Evolutionary conservation across 1,140 invertebrate species (phyloP).

Genomic region (Drosophila elegans): DNA sequence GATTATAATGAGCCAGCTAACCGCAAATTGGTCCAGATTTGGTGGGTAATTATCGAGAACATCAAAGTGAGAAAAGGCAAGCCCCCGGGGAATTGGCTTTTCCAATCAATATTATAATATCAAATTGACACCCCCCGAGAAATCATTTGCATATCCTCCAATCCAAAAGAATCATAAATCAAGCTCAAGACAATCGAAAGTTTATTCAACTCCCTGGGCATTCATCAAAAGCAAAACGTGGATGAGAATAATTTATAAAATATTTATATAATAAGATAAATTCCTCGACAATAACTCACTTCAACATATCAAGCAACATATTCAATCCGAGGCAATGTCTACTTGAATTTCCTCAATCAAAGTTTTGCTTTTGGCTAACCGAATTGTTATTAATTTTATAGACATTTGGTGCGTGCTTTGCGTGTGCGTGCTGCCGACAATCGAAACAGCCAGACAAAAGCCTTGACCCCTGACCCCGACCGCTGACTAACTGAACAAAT

Average conservation of each 20-base stretch:
- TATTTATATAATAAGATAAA: conserved; percentile 26
- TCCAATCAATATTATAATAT: conserved; percentile 32
- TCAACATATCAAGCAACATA: conserved; percentile 1
- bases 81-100: conserved; percentile 15
- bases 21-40: conserved; percentile 44
- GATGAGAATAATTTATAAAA: conserved; percentile 17
- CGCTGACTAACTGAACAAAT: conserved; percentile 15
- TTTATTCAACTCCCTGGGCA: conserved; percentile 39
- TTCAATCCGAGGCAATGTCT: conserved; percentile 11
- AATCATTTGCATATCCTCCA: conserved; percentile 35
- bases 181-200: conserved; percentile 37
- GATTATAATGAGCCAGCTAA: conserved; percentile 48
- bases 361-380: conserved; percentile 25
- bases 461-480: conserved; percentile 17
- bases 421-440: conserved; percentile 35
- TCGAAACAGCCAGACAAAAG: conserved; percentile 22
- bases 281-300: conserved; percentile 33
- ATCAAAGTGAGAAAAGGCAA: conserved; percentile 5
- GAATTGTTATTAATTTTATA: conserved; percentile 60
- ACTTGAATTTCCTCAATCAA: conserved; percentile 18
- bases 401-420: conserved; percentile 41
- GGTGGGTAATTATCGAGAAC: conserved; percentile 35
- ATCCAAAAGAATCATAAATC: conserved; percentile 39
- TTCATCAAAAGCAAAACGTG: conserved; percentile 17
- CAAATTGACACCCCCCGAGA: background rate